Base-by-base conservation (phyloP, 2,797 vertebrate species). In the Hypotaenidia philippensis region DNA sequence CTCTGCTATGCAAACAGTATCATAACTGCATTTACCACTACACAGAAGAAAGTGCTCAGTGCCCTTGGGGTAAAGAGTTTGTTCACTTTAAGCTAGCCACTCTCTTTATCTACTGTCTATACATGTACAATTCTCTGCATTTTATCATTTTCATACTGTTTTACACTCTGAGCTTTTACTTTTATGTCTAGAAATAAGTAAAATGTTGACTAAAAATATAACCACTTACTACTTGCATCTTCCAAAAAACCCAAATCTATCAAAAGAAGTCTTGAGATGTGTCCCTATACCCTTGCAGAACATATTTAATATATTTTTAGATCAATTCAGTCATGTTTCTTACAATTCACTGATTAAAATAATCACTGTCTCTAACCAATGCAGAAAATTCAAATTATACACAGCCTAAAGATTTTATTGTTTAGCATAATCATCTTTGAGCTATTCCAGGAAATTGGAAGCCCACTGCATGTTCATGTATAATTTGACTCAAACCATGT, bases 341-440 rank as follows among this genome's bases (percentile, higher is more conserved):
- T 82, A 85, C 38, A 92, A 59, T 86, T 91, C 82, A 76, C 56
- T 80, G 84, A 91, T 86, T 90, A 91, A 86, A 95, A 88, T 91
- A 91, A 95, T 69, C 72, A 53, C 81, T 89, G 13, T 77, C 76
- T 95, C 63, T 88, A 90, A 89, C 63, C 82, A 91, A 20, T 74
- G 84, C 55, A 94, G 71, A 91, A 92, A 91, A 94, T 79, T 76
- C 9, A 82, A 70, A 89, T 93, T 61, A 93, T 70, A 79, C 49
- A 70, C 69, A 86, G 78, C 12, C 65, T 81, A 52, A 92, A 36
- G 84, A 64, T 92, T 93, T 93, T 80, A 93, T 93, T 89, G 69
- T 92, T 94, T 92, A 74, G 56, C 17, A 41, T 83, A 90, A 88
- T 88, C 3, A 49, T 82, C 78, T 88, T 56, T 77, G 44, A 93